phyloP scores from a whole-genome alignment of 2,113 vertebrate species.

The Gymnogyps californianus region DNA sequence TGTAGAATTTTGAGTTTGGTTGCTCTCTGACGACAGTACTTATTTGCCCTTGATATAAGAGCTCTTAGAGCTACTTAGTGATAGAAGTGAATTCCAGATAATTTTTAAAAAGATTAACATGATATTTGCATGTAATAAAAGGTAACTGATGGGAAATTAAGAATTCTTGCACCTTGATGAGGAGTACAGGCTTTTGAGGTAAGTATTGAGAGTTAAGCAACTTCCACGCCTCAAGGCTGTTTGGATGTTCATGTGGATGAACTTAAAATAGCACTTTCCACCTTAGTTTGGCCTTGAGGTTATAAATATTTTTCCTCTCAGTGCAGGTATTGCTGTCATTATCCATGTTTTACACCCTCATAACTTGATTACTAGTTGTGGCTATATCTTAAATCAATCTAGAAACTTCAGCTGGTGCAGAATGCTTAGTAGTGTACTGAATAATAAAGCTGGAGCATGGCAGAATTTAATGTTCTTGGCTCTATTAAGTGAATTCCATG shows the following conservation, averaged over 20 bases:
- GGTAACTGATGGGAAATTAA: neutral
- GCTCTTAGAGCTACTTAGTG: neutral
- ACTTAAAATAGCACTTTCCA: neutral
- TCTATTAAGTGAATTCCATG: neutral
- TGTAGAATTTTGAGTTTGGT: neutral
- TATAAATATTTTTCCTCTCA: neutral
- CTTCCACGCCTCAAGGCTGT: neutral
- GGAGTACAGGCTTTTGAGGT: neutral
- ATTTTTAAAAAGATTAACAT: neutral
- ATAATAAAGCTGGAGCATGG: neutral
- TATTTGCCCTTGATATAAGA: neutral
- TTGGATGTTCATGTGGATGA: neutral
- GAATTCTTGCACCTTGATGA: neutral
- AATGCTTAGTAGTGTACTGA: neutral
- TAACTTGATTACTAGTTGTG: neutral
- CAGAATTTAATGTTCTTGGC: neutral
- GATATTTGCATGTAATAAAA: neutral
- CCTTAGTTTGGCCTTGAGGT: neutral
- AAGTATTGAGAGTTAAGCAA: neutral
- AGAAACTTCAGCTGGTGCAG: neutral
- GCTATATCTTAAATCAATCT: constrained; percentile 2
- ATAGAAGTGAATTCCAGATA: neutral
- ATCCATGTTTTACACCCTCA: neutral
- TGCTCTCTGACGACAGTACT: neutral
- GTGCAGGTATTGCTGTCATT: neutral